phyloP scores from a whole-genome alignment of 1,140 invertebrate species.

The Zaprionus vittiger region DNA sequence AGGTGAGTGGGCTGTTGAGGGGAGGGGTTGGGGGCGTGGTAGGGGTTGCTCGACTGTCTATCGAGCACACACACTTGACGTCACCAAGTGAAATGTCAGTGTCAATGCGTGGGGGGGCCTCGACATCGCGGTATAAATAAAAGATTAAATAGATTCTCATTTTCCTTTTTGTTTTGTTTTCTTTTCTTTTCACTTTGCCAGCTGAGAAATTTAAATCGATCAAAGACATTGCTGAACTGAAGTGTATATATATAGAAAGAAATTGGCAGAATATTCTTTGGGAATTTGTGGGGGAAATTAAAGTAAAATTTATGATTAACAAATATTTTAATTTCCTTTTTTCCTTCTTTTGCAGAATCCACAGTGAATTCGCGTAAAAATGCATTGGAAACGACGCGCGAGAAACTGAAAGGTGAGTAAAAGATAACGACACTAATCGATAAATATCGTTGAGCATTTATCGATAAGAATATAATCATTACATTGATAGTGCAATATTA shows the following conservation, averaged over 20 bases:
- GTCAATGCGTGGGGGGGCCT: slow-evolving; percentile 63
- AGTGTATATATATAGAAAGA: neutral
- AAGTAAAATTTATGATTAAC: slow-evolving; percentile 3
- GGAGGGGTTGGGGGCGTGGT: neutral
- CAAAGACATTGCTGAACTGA: neutral
- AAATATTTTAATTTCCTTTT: slow-evolving; percentile 15
- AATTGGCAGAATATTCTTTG: neutral
- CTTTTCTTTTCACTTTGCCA: slow-evolving; percentile 17
- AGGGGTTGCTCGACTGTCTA: neutral
- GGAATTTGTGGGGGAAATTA: neutral
- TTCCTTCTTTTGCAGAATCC: slow-evolving; percentile 58
- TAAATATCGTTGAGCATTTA: neutral
- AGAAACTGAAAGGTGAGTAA: slow-evolving; percentile 70
- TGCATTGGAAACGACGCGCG: slow-evolving; percentile 66
- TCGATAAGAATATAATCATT: neutral
- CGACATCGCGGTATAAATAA: slow-evolving; percentile 41
- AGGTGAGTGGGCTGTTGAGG: neutral
- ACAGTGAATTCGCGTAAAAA: slow-evolving; percentile 77
- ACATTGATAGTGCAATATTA: neutral
- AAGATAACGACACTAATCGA: slow-evolving; percentile 5
- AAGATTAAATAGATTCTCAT: slow-evolving; percentile 39
- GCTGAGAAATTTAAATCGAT: slow-evolving; percentile 2
- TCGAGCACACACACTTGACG: slow-evolving; percentile 46
- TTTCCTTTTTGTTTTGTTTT: slow-evolving; percentile 17
- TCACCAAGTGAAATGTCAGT: slow-evolving; percentile 78